phyloP scores from a whole-genome alignment of 2,888 invertebrate species.

The Machimus rusticus region DNA sequence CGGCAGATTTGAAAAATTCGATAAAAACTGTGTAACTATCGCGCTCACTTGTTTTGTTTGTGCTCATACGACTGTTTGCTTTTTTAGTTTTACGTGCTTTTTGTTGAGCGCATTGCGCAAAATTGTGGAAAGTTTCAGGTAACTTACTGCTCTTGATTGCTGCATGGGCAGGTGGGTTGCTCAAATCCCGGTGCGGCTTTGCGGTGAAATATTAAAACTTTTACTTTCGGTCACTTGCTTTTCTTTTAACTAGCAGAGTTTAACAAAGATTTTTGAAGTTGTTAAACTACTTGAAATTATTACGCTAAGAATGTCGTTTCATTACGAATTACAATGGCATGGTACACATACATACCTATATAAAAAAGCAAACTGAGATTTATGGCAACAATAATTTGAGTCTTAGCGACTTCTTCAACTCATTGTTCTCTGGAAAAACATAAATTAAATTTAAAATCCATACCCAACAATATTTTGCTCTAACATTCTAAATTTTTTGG shows the following conservation, averaged over 20 bases:
- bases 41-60: background rate
- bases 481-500: no score
- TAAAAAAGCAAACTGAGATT: no score
- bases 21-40: conserved; percentile 1
- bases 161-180: background rate
- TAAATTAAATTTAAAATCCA: no score
- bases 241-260: background rate
- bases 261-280: background rate
- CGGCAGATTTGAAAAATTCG: background rate
- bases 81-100: background rate
- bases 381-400: no score
- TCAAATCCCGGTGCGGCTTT: conserved; percentile 9
- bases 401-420: no score
- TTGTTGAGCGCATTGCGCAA: conserved; percentile 1
- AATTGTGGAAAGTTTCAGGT: conserved; percentile 12
- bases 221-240: background rate
- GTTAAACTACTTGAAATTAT: background rate
- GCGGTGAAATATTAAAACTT: conserved; percentile 15
- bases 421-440: no score
- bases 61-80: background rate
- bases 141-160: conserved; percentile 20
- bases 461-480: no score
- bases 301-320: background rate
- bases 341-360: no score
- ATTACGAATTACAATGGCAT: no score